A percentile compares a stretch with the other conserved stretches of the same genome.
phyloP scores from a whole-genome alignment of 2,888 invertebrate genomes.

The Cordylochernes scorpioides region DNA sequence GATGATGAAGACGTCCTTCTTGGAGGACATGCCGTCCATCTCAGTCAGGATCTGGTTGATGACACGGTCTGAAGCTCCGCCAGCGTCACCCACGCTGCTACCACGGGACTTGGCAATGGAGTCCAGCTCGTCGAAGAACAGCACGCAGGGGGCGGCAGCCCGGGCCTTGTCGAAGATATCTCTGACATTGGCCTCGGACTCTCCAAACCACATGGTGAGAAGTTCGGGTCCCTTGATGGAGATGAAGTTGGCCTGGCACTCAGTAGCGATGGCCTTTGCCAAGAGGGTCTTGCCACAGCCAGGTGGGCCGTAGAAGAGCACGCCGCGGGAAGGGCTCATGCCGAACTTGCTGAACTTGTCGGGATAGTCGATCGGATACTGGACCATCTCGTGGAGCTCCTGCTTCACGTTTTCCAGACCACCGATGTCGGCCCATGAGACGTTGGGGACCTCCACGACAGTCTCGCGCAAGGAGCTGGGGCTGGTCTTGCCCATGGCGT shows the following conservation, averaged over 20 bases:
- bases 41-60: constrained; percentile 91
- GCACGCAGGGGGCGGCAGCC: constrained; percentile 90
- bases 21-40: constrained; percentile 84
- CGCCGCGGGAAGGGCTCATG: constrained; percentile 98
- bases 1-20: constrained; percentile 74
- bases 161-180: constrained; percentile 98
- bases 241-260: constrained; percentile 98
- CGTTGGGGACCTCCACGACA: constrained; percentile 92
- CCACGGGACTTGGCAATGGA: constrained; percentile 97
- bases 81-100: constrained; percentile 79
- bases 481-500: constrained; percentile 97
- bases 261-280: constrained; percentile 94
- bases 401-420: constrained; percentile 83
- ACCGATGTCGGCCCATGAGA: constrained; percentile 89
- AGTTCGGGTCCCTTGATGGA: constrained; percentile 88
- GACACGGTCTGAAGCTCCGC: constrained; percentile 49
- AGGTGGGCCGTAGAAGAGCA: constrained; percentile 96
- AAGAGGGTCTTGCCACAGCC: constrained; percentile 30
- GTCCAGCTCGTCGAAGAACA: constrained; percentile 98
- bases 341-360: constrained; percentile 99
- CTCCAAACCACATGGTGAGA: constrained; percentile 99
- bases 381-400: constrained; percentile 90
- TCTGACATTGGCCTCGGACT: constrained; percentile 94
- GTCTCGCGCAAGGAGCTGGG: constrained; percentile 96
- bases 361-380: constrained; percentile 97